Evolutionary conservation across 2,113 vertebrate species (phyloP).

Genomic region (Nesogale talazaci): DNA sequence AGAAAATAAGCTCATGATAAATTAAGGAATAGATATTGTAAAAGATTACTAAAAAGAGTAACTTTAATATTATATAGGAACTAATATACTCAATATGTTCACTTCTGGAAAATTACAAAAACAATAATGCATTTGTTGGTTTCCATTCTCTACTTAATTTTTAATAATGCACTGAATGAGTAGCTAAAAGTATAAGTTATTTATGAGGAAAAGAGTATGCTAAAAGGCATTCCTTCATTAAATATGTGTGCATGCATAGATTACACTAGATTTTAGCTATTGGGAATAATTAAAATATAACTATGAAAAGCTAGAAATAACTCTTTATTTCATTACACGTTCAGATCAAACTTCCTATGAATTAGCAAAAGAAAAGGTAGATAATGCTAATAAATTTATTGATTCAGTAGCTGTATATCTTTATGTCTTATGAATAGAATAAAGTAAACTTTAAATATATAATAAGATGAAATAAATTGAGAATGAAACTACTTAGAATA

Average conservation of each 20-base stretch:
- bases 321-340: slow-evolving; percentile 18
- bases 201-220: not conserved
- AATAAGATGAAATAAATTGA: not conserved
- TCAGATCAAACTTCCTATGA: not conserved
- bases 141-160: slow-evolving; percentile 28
- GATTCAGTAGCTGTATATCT: not conserved
- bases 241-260: not conserved
- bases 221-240: slow-evolving; percentile 4
- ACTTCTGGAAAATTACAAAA: not conserved
- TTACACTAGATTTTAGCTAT: not conserved
- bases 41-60: not conserved
- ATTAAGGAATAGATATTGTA: not conserved
- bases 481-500: not conserved
- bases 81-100: not conserved
- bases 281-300: slow-evolving; percentile 47
- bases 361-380: not conserved
- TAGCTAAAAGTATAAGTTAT: slow-evolving; percentile 50
- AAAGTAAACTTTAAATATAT: not conserved
- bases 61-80: slow-evolving; percentile 14
- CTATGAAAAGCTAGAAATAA: slow-evolving; percentile 50
- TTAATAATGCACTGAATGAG: slow-evolving; percentile 23
- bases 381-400: not conserved
- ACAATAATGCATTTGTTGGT: not conserved
- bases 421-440: not conserved
- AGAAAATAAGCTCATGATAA: not conserved